Evolutionary conservation across 1,140 invertebrate species (phyloP), one percentile per base, ranked within the genome.

Genomic region (Ridgeia piscesae): DNA sequence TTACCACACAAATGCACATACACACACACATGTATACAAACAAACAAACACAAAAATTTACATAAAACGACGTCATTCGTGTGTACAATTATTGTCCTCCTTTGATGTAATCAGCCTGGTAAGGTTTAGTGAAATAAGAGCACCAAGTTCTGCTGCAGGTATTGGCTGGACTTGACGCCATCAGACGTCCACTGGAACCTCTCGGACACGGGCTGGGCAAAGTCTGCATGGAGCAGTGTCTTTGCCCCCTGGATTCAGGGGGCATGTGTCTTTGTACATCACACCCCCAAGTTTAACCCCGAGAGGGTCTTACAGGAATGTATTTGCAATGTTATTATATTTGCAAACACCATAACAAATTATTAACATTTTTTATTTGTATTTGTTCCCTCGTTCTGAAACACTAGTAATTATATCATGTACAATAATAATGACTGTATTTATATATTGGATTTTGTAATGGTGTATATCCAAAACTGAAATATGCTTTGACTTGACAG

Each of bases 121-220:
- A 42, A 91, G 17, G 48, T 21, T n/a, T 42, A 91, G 27, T 35
- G 21, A 58, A n/a, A 92, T 92, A 34, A 88, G 27, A 77, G 93
- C 11, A 77, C 2, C 58, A 27, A 77, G 17, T 77, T 77, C 27
- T 11, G 35, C 92, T 95, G 35, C 92, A 96, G 95, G 58, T 96
- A 95, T 94, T 94, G 94, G 93, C 92, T 96, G 11, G 94, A 95
- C 89, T 91, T 95, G 0, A 94, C 93, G 0, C 92, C 93, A 33
- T 92, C 93, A 17, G 96, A 96, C 92, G 91, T 96, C 2, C 50
- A 96, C 27, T 97, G 96, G 96, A 96, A 95, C 93, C 93, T 96
- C 88, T 95, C 96, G 1, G 96, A 97, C 93, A 95, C 96, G 33
- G 96, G 96, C 0, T 97, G 96, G 96, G 96, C 96, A 0, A 96